These are phyloP conservation scores for Apamea monoglypha DNA, from an alignment of 2,888 invertebrate genomes.

Conservation along the genomic window DNA sequence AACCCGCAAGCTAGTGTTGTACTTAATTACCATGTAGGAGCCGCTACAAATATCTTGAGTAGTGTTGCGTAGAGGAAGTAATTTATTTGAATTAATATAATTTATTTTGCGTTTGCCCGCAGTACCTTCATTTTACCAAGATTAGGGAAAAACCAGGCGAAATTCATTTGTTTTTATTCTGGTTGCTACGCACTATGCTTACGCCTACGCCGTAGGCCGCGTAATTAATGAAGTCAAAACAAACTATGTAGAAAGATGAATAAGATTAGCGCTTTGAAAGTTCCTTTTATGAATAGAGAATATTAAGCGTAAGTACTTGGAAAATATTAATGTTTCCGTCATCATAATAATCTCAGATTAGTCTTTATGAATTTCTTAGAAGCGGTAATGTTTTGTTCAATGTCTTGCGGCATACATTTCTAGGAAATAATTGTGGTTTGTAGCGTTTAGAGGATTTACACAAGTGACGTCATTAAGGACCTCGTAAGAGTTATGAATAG, in stretches of 20 bases:
- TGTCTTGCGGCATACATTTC: background rate
- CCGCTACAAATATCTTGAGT: conserved; percentile 35
- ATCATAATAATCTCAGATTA: conserved; percentile 10
- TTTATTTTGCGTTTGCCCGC: conserved; percentile 40
- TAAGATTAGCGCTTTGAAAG: background rate
- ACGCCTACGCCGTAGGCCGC: conserved; percentile 32
- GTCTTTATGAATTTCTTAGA: conserved; percentile 17
- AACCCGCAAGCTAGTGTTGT: conserved; percentile 19
- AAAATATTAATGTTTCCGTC: conserved; percentile 2
- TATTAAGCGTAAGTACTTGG: background rate
- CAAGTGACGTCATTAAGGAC: conserved; percentile 15
- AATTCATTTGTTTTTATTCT: conserved; percentile 49
- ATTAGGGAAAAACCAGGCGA: conserved; percentile 40
- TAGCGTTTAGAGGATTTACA: background rate
- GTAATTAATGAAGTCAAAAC: conserved; percentile 17
- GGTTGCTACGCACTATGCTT: conserved; percentile 3
- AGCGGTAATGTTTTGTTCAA: background rate
- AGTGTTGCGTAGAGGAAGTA: conserved; percentile 31
- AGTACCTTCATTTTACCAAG: conserved; percentile 27
- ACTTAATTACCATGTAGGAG: conserved; percentile 25
- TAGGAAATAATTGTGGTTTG: background rate
- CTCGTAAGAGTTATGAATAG: background rate
- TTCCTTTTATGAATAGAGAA: background rate
- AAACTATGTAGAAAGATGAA: conserved; percentile 5
- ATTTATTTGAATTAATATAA: conserved; percentile 58